Evolutionary conservation across 1,140 invertebrate genomes (phyloP).

Genomic region (Aricia agestis): DNA sequence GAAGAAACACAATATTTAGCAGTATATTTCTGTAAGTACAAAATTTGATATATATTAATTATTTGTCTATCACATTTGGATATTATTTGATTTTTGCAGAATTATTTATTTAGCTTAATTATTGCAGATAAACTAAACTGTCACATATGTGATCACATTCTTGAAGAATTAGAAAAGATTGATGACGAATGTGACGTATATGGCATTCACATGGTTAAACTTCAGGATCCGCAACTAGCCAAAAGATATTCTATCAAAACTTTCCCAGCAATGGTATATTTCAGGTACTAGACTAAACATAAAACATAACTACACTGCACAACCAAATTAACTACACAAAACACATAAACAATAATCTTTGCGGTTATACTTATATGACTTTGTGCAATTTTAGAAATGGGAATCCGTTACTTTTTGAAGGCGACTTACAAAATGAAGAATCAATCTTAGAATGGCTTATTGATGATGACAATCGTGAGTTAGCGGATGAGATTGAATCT

Average conservation of each 20-base stretch:
- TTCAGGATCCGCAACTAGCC: constrained; percentile 92
- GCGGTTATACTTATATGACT: neutral
- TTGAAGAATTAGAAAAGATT: constrained; percentile 92
- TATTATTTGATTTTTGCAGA: constrained; percentile 13
- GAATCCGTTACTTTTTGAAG: constrained; percentile 95
- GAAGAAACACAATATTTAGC: constrained; percentile 94
- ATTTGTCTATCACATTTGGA: neutral
- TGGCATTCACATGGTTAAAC: constrained; percentile 96
- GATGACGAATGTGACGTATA: constrained; percentile 96
- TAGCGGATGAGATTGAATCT: constrained; percentile 95
- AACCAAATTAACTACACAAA: neutral
- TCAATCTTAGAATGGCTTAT: constrained; percentile 94
- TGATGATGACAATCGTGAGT: constrained; percentile 94
- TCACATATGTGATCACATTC: constrained; percentile 93
- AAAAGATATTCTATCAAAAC: constrained; percentile 97
- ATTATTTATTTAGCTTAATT: constrained; percentile 4
- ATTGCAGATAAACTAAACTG: constrained; percentile 92
- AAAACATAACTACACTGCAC: neutral
- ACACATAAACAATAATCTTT: neutral
- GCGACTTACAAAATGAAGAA: constrained; percentile 93
- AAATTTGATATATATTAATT: constrained; percentile 11
- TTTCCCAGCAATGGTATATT: constrained; percentile 94
- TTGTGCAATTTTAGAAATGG: constrained; percentile 81
- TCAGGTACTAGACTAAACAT: constrained; percentile 70
- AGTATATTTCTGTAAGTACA: constrained; percentile 91